Evolutionary conservation across 2,113 vertebrate genomes (phyloP), one percentile per base, ranked within the genome.

Genomic region (Sula dactylatra): DNA sequence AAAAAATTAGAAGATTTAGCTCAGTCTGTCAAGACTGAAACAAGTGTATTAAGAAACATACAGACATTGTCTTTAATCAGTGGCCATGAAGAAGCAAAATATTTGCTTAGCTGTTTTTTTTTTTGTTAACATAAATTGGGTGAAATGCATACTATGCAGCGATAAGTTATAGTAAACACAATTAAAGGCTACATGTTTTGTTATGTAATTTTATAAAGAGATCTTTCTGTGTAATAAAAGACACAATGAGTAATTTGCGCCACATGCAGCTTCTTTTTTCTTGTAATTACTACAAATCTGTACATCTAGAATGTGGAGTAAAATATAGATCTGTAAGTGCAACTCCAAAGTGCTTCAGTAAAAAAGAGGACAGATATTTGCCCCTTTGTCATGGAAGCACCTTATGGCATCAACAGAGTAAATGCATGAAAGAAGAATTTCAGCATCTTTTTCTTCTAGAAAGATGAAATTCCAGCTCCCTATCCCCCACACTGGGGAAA

Each of bases 61-160:
- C 7, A 73, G 16, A 61, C 16, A 24, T 19, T 56, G 31, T 72
- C 62, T 93, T 83, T 81, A 38, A 4, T 78, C 42, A 78, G 11
- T 76, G 38, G 13, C 58, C 95, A 13, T 32, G 31, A 66, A 71
- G 34, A 93, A 90, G 32, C 67, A 94, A 97, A 93, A 90, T 69
- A 81, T 66, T 93, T 95, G 42, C 77, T 77, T 90, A 69, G 59
- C 44, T 72, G 20, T 42, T 7, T 45, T 16, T 38, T 55, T 76
- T 69, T 79, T 56, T 8, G 16, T 56, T 8, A 7, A 32, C 17
- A 36, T 81, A 72, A 67, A 78, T 77, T 80, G 10, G 83, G 49
- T 88, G 16, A 77, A 65, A 72, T 64, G 13, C 10, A 29, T 82
- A 24, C 32, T 74, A n/a, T 76, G 29, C 24, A 55, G 13, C 72